Evolutionary conservation across 1,140 invertebrate genomes (phyloP).

Genomic region (Calycopis cecrops): DNA sequence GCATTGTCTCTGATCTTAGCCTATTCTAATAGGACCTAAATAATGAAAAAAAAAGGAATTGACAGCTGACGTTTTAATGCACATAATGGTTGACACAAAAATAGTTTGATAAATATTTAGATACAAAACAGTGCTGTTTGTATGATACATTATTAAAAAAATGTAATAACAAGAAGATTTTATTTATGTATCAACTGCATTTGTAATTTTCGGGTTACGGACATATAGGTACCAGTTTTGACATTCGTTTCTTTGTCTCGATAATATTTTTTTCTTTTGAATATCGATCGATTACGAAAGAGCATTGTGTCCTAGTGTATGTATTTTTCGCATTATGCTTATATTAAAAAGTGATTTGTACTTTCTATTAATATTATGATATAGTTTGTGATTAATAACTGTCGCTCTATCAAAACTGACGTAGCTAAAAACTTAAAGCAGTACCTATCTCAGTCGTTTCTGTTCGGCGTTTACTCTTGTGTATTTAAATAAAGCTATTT

Average conservation of each 20-base stretch:
- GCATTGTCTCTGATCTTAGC: too few relatives aligned
- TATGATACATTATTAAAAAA: slow-evolving; percentile 16
- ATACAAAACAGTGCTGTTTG: slow-evolving; percentile 32
- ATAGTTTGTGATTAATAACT: neutral
- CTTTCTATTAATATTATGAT: neutral
- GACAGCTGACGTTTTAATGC: slow-evolving; percentile 43
- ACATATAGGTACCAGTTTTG: slow-evolving; percentile 18
- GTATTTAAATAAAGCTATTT: slow-evolving; percentile 2
- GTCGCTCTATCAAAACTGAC: neutral
- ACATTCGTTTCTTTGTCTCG: slow-evolving; percentile 63
- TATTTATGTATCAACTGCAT: slow-evolving; percentile 6
- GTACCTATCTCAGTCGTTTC: neutral
- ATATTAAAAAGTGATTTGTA: slow-evolving; percentile 3
- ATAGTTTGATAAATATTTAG: slow-evolving; percentile 65
- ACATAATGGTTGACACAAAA: slow-evolving; percentile 58
- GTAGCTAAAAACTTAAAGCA: neutral
- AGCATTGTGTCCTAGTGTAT: slow-evolving; percentile 33
- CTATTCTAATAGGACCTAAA: too few relatives aligned
- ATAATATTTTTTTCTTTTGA: slow-evolving; percentile 53
- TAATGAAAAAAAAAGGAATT: slow-evolving; percentile 18
- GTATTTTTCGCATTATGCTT: slow-evolving; percentile 11
- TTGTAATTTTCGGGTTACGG: slow-evolving; percentile 6
- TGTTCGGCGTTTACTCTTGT: slow-evolving; percentile 2
- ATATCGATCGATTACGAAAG: slow-evolving; percentile 72
- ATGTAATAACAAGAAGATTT: slow-evolving; percentile 14